A percentile compares a stretch with the other conserved stretches of the same genome.
phyloP scores from a whole-genome alignment of 2,113 vertebrate species.

The Ptilorrhoa leucosticta region DNA sequence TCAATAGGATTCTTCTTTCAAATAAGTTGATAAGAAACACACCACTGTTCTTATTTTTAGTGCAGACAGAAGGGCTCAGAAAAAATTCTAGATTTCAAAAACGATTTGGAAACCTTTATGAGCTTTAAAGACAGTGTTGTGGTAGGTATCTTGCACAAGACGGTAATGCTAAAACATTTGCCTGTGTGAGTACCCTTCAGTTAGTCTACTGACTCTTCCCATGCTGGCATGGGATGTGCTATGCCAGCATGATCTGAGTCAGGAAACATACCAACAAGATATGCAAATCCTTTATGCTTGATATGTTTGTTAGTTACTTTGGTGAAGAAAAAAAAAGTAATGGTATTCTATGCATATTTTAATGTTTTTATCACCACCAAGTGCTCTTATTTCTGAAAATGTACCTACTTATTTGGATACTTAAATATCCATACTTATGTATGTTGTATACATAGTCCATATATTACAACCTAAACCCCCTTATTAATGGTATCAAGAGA shows the following conservation, averaged over 20 bases:
- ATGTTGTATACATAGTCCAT: background rate
- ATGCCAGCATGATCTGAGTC: background rate
- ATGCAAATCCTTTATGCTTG: background rate
- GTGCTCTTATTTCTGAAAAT: background rate
- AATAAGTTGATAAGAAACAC: constrained; percentile 7
- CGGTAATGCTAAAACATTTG: background rate
- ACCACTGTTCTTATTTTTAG: background rate
- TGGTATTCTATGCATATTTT: background rate
- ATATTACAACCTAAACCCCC: background rate
- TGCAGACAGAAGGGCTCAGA: background rate
- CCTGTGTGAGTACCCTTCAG: background rate
- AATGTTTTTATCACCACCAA: background rate
- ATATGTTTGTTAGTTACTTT: background rate
- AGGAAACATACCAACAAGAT: background rate
- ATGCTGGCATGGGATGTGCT: background rate
- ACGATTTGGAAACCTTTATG: background rate
- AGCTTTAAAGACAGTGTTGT: background rate
- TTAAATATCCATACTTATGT: background rate
- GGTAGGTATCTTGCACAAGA: background rate
- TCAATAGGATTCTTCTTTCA: constrained; percentile 36
- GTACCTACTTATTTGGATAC: background rate
- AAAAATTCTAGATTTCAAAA: background rate
- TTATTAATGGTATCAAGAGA: background rate
- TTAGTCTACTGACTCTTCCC: background rate
- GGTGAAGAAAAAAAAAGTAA: background rate